Evolutionary conservation across 2,888 invertebrate genomes (phyloP), one percentile per base, ranked within the genome.

Genomic region (Cephus pygmeus): DNA sequence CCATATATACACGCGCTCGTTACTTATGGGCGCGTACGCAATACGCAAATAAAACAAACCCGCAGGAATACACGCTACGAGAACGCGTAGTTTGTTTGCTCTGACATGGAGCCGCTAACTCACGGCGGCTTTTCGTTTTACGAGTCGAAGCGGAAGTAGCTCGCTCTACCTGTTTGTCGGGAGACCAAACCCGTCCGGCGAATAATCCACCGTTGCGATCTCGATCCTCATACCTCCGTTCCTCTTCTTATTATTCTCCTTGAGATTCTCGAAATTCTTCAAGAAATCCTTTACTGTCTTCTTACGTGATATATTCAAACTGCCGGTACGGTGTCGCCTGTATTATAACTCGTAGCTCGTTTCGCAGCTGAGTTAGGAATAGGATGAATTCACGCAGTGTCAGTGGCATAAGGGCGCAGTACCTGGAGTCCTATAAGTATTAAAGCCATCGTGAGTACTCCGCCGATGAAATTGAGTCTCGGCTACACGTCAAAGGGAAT

Each of bases 41-140:
- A 56, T 56, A 56, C 9, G 56, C 56, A 56, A 56, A 56, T 56
- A 56, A 56, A 56, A 56, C 56, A 56, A 56, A 56, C 56, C 56
- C 56, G 56, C 23, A 56, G 75, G 68, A n/a, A 68, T 30, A 56
- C 33, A 68, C 75, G 40, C 56, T 30, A 40, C 75, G 69, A 33
- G 75, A 33, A 34, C 68, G 56, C 68, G 75, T n/a, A 31, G 69
- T 69, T 40, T 69, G 69, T 75, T 75, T 56, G 40, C 68, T 56
- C 68, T 40, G 75, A 12, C 69, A 56, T 11, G 40, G 33, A 12
- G 40, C 75, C 69, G n/a, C 68, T 34, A 75, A 31, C 12, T 40
- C 36, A 34, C 30, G 56, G 68, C 56, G 40, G 56, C 56, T 56
- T 23, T 56, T 56, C 56, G 56, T 56, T 56, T 56, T 56, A 56